phyloP scores from a whole-genome alignment of 2,888 invertebrate genomes.

The Drosophila dives region DNA sequence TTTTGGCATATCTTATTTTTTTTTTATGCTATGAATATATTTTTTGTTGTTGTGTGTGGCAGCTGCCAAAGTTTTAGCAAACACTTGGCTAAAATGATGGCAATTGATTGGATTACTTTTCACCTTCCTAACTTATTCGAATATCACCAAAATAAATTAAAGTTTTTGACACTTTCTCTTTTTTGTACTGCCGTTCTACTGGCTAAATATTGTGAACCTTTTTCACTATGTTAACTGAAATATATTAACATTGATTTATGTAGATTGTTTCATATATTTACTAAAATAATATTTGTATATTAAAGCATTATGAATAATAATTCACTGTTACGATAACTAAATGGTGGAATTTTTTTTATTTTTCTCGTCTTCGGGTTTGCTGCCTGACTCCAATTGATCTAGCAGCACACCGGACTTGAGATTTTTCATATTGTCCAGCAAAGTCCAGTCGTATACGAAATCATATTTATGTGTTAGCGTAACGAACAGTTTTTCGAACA shows the following conservation, averaged over 20 bases:
- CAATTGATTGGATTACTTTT: constrained; percentile 55
- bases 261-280: background rate
- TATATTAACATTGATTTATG: background rate
- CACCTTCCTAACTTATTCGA: constrained; percentile 42
- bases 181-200: background rate
- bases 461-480: background rate
- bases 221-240: background rate
- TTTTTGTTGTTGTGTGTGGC: constrained; percentile 2
- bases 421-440: background rate
- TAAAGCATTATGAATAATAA: background rate
- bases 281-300: background rate
- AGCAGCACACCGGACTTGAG: background rate
- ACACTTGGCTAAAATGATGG: constrained; percentile 46
- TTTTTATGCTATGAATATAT: constrained; percentile 13
- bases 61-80: constrained; percentile 37
- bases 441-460: background rate
- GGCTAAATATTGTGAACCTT: background rate
- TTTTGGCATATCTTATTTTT: background rate
- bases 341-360: background rate
- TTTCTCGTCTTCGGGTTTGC: background rate
- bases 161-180: too few relatives aligned
- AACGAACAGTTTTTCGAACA: background rate
- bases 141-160: constrained; percentile 8
- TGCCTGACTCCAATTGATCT: background rate
- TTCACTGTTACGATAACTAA: background rate